phyloP scores from a whole-genome alignment of 1,140 invertebrate genomes.

The Cyphomyrmex costatus region DNA sequence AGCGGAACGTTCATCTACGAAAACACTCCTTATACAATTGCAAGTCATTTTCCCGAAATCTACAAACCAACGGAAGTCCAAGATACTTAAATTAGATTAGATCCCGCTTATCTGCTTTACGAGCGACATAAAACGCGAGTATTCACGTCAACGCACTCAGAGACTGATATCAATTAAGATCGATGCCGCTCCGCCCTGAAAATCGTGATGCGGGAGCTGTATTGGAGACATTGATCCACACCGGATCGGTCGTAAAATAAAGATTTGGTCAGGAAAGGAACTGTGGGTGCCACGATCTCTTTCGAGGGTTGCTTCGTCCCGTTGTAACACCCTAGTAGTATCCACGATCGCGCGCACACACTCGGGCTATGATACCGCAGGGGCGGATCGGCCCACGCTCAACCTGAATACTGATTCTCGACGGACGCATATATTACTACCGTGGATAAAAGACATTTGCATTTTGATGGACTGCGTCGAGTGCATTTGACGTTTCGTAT shows the following conservation, averaged over 20 bases:
- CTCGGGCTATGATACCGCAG: slow-evolving; percentile 61
- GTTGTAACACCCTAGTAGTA: slow-evolving; percentile 48
- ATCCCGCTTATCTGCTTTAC: slow-evolving; percentile 57
- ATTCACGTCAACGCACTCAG: slow-evolving; percentile 33
- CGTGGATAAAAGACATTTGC: slow-evolving; percentile 83
- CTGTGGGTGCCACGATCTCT: slow-evolving; percentile 47
- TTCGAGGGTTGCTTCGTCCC: slow-evolving; percentile 66
- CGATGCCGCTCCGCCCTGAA: slow-evolving; percentile 60
- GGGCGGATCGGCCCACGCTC: slow-evolving; percentile 78
- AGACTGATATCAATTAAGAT: slow-evolving; percentile 74
- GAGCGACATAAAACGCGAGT: slow-evolving; percentile 46
- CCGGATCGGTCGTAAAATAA: slow-evolving; percentile 76
- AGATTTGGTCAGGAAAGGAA: slow-evolving; percentile 73
- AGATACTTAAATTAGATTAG: slow-evolving; percentile 55
- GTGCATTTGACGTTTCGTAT: slow-evolving; percentile 84
- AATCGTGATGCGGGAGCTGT: slow-evolving; percentile 54
- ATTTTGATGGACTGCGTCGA: slow-evolving; percentile 83
- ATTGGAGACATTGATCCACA: slow-evolving; percentile 68
- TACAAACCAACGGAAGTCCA: slow-evolving; percentile 19
- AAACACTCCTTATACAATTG: slow-evolving; percentile 48
- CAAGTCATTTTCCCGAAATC: slow-evolving; percentile 35
- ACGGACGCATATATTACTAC: slow-evolving; percentile 82
- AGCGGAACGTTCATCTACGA: slow-evolving; percentile 8
- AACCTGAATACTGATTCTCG: slow-evolving; percentile 83
- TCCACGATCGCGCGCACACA: slow-evolving; percentile 49